phyloP scores from a whole-genome alignment of 2,113 vertebrate species.

The Cygnus buccinator region DNA sequence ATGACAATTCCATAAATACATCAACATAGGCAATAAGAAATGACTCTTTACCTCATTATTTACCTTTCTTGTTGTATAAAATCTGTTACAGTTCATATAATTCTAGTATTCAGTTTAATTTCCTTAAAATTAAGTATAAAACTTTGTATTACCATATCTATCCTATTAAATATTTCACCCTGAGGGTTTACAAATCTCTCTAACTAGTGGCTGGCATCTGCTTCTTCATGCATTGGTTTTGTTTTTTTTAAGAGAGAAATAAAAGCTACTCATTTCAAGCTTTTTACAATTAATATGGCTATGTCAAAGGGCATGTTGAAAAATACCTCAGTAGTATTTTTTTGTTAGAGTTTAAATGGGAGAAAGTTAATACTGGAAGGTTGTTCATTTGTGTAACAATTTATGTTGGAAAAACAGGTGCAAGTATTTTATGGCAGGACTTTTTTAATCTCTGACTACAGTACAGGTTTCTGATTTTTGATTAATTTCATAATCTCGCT shows the following conservation, averaged over 20 bases:
- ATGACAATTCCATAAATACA: slow-evolving; percentile 26
- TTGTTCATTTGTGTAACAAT: background rate
- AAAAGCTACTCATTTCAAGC: background rate
- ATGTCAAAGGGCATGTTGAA: background rate
- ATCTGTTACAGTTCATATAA: slow-evolving; percentile 6
- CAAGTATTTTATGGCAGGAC: background rate
- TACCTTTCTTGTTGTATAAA: slow-evolving; percentile 10
- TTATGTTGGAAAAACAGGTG: background rate
- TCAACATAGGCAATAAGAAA: background rate
- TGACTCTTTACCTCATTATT: slow-evolving; percentile 30
- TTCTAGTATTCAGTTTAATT: background rate
- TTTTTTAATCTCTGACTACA: background rate
- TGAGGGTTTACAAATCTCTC: background rate
- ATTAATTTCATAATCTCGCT: background rate
- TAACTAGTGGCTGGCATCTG: background rate
- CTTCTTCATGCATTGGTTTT: background rate
- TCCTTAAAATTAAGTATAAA: background rate
- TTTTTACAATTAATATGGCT: background rate
- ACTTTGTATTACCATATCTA: background rate
- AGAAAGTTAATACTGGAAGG: background rate
- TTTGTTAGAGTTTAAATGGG: background rate
- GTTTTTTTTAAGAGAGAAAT: background rate
- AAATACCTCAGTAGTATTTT: background rate
- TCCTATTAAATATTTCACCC: background rate
- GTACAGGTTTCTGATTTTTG: background rate